Evolutionary conservation across 2,888 invertebrate species (phyloP).

Genomic region (Nowickia ferox): DNA sequence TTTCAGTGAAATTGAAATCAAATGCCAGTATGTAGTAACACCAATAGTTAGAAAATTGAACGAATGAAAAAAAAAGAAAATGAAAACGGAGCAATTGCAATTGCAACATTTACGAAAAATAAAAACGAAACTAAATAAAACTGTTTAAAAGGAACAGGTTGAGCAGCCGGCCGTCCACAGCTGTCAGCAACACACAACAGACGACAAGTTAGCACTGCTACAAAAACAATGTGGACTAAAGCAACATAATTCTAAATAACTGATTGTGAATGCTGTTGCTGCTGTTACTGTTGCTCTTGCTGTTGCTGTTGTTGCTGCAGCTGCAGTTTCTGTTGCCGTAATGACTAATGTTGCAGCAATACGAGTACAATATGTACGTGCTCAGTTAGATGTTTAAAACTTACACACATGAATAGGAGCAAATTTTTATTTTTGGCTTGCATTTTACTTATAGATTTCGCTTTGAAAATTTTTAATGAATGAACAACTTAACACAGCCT

Average conservation of each 20-base stretch:
- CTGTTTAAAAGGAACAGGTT: conserved; percentile 68
- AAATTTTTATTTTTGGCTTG: conserved; percentile 32
- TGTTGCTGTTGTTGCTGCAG: conserved; percentile 10
- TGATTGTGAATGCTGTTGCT: conserved; percentile 56
- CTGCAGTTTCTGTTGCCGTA: conserved; percentile 55
- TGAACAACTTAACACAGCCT: conserved; percentile 60
- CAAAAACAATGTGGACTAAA: conserved; percentile 37
- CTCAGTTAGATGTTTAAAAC: conserved; percentile 30
- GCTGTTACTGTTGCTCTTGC: conserved; percentile 39
- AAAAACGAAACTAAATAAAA: conserved; percentile 55
- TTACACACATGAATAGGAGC: conserved; percentile 52
- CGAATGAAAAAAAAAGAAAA: conserved; percentile 31
- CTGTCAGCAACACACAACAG: conserved; percentile 65
- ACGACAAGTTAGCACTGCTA: conserved; percentile 58
- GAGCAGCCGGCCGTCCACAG: conserved; percentile 66
- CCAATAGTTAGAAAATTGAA: conserved; percentile 59
- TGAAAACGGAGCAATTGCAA: conserved; percentile 52
- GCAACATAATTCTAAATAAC: conserved; percentile 65
- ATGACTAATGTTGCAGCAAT: conserved; percentile 70
- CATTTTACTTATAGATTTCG: conserved; percentile 49
- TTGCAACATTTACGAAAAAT: conserved; percentile 39
- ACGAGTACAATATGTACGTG: conserved; percentile 68
- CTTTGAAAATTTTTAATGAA: conserved; percentile 69
- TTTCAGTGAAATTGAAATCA: conserved; percentile 72
- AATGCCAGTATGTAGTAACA: conserved; percentile 62